These are phyloP conservation scores for Pipistrellus pygmaeus DNA, from an alignment of 2,797 vertebrate genomes.

Conservation along the genomic window DNA sequence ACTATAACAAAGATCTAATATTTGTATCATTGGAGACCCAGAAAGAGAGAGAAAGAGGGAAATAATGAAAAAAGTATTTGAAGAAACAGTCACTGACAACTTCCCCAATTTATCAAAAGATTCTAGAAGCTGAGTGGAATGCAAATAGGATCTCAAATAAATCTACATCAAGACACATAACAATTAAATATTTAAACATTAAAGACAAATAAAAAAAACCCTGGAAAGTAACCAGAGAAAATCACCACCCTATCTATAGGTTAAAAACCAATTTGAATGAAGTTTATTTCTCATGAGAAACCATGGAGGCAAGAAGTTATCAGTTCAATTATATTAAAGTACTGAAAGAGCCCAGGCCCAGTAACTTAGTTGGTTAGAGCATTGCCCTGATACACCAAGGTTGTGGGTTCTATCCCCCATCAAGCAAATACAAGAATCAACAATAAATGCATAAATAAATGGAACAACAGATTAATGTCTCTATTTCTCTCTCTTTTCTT, in stretches of 20 bases:
- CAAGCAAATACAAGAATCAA: no score
- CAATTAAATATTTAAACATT: constrained; percentile 12
- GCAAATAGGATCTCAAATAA: not conserved
- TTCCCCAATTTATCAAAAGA: constrained; percentile 1
- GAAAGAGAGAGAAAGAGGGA: not conserved
- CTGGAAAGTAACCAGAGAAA: not conserved
- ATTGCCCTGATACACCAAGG: no score
- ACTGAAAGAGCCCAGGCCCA: not conserved
- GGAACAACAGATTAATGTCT: no score
- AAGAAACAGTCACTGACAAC: constrained; percentile 3
- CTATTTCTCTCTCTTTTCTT: no score
- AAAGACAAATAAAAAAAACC: constrained; percentile 32
- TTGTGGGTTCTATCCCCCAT: no score
- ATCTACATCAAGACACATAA: not conserved
- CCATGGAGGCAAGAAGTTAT: not conserved
- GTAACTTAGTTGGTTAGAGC: no score
- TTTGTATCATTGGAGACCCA: not conserved
- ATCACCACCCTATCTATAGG: not conserved
- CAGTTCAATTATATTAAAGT: constrained; percentile 6
- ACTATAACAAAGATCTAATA: not conserved
- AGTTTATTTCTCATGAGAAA: not conserved
- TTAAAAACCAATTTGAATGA: constrained; percentile 25
- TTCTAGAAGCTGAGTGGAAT: not conserved
- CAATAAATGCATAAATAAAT: no score
- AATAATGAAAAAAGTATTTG: not conserved